Conservation (phyloP, 2,888 invertebrate genomes). For the Cantharis rufa region DNA sequence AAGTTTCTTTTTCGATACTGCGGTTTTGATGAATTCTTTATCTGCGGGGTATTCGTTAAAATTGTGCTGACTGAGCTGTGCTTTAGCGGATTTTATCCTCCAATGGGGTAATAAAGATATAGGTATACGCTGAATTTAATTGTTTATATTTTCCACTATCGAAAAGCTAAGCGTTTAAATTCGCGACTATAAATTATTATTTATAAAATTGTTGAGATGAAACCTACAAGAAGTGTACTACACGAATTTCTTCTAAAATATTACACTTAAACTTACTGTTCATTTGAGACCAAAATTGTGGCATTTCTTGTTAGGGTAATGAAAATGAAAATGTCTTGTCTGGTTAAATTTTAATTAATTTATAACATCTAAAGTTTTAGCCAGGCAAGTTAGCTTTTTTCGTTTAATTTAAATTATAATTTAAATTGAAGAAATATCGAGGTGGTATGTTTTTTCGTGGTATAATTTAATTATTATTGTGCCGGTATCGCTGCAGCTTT, state of each 20-base stretch:
- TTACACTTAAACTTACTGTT: neutral
- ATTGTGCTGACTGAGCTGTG: neutral
- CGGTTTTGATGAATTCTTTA: neutral
- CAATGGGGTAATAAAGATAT: neutral
- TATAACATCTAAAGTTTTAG: neutral
- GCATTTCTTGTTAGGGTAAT: neutral
- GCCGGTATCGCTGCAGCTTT: conserved; percentile 18
- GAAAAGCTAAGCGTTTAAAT: neutral
- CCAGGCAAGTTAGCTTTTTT: neutral
- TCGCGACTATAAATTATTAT: neutral
- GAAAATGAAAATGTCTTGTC: neutral
- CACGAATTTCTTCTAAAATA: neutral
- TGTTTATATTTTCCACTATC: neutral
- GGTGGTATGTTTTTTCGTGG: neutral
- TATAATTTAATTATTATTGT: neutral
- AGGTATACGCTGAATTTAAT: neutral
- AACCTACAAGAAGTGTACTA: neutral
- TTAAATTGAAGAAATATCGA: neutral
- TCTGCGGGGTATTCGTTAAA: neutral
- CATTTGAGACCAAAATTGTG: neutral
- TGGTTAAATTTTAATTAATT: conserved; percentile 1
- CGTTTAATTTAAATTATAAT: neutral
- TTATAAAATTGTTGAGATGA: neutral
- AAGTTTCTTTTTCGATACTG: neutral
- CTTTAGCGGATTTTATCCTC: neutral